These are phyloP conservation scores for Caenorhabditis sp. DNA, from an alignment of 2,888 invertebrate species.

Conservation along the genomic window DNA sequence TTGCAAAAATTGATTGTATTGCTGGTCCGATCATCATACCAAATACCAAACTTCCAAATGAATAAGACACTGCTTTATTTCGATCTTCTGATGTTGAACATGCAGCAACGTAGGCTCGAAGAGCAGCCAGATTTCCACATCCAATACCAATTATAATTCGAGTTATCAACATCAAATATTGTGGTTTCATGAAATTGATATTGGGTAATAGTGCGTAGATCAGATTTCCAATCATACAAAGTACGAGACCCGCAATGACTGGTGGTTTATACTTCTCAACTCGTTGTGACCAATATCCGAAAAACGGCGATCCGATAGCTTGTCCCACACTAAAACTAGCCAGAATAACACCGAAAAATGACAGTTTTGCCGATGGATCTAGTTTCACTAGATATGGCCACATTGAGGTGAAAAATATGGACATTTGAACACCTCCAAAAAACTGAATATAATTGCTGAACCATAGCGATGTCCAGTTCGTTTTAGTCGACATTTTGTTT, in stretches of 20 bases:
- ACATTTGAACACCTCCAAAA: conserved; percentile 28
- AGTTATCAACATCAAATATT: conserved; percentile 12
- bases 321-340: conserved; percentile 32
- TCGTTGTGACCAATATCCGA: conserved; percentile 17
- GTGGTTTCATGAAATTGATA: background rate
- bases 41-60: conserved; percentile 14
- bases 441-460: conserved; percentile 22
- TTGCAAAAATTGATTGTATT: conserved; percentile 5
- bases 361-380: conserved; percentile 26
- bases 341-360: conserved; percentile 32
- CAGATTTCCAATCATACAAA: conserved; percentile 2
- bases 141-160: conserved; percentile 16
- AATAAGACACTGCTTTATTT: conserved; percentile 15
- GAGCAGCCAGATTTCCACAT: conserved; percentile 16
- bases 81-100: conserved; percentile 13
- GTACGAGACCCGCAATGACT: conserved; percentile 6
- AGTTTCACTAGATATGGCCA: conserved; percentile 30
- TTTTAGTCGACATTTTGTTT: conserved; percentile 6
- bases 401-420: conserved; percentile 40
- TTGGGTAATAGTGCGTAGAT: background rate
- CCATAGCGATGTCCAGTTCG: conserved; percentile 34
- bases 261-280: conserved; percentile 3
- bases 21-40: conserved; percentile 17
- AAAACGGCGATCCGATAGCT: conserved; percentile 15
- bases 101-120: conserved; percentile 11